Evolutionary conservation across 2,797 vertebrate genomes (phyloP).

Genomic region (Sebastes cheni): DNA sequence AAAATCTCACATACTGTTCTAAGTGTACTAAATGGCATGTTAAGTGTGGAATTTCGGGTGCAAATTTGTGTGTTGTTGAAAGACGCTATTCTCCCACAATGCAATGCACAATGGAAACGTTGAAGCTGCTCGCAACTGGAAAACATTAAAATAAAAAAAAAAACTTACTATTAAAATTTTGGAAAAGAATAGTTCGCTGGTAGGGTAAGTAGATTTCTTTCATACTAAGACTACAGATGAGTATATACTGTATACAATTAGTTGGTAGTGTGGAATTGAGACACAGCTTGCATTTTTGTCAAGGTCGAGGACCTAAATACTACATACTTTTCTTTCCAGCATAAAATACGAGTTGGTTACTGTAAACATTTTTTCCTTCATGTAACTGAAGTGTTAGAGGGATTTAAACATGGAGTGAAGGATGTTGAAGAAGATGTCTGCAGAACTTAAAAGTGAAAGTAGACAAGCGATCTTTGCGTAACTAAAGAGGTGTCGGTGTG

Average conservation of each 20-base stretch:
- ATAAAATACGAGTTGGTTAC: not conserved
- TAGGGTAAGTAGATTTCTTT: not conserved
- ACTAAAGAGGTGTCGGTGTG: not conserved
- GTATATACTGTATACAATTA: not conserved
- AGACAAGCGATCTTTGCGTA: not conserved
- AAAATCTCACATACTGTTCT: too few species aligned
- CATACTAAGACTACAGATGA: not conserved
- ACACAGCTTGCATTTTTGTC: not conserved
- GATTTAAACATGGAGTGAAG: not conserved
- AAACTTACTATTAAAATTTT: not conserved
- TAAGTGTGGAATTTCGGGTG: too few species aligned
- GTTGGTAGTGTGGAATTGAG: not conserved
- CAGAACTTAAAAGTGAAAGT: too few species aligned
- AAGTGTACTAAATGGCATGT: too few species aligned
- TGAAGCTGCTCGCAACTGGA: not conserved
- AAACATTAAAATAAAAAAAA: not conserved
- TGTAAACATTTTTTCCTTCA: not conserved
- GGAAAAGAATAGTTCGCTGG: too few species aligned
- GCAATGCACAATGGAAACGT: not conserved
- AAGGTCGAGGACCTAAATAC: not conserved
- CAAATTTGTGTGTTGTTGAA: not conserved
- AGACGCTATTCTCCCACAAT: not conserved
- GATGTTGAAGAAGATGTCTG: not conserved
- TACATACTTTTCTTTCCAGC: not conserved
- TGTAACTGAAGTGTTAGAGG: not conserved